Evolutionary conservation across 2,888 invertebrate species (phyloP), one percentile per base, ranked within the genome.

Genomic region (Malacosoma neustria): DNA sequence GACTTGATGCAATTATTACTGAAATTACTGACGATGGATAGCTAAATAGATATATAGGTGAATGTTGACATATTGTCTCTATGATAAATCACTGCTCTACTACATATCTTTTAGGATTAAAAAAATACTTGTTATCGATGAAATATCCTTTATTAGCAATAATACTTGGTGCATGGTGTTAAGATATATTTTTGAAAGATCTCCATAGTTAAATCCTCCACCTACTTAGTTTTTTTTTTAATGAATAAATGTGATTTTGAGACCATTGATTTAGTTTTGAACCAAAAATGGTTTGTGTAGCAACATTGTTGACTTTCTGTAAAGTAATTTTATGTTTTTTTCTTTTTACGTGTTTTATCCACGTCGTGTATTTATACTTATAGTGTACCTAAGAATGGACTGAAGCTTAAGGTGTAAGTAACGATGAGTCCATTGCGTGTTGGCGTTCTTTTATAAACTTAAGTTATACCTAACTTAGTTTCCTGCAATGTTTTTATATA

Each of bases 241-340:
- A 37, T 22, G 22, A 22, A 22, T 61, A 57, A 67, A 72, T 81
- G 81, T 84, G 82, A 82, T 82, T 65, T 69, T 61, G 69, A 77
- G 65, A 82, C 82, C 82, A 84, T 84, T 80, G 82, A 82, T 72
- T 64, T 72, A 67, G 59, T 56, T 60, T 56, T 46, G 49, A 49
- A 72, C 69, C 75, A 72, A 76, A 77, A 63, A 66, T 57, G 64
- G 67, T 72, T 72, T 54, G 58, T 59, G 51, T 53, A 52, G 58
- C 62, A 57, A 67, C 57, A 59, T 68, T 74, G 70, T 74, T 72
- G 63, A 64, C 58, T 61, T 59, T 70, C 60, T 73, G 50, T 53
- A 55, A 54, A 54, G 9, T 22, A 22, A 7, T 22, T 22, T 22
- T 7, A 51, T 51, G 45, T 50, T 51, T 41, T 43, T 49, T 44